A percentile compares a stretch with the other conserved stretches of the same genome.
Conservation (phyloP, 2,888 invertebrate species). For the Pseudanteris insignis region DNA sequence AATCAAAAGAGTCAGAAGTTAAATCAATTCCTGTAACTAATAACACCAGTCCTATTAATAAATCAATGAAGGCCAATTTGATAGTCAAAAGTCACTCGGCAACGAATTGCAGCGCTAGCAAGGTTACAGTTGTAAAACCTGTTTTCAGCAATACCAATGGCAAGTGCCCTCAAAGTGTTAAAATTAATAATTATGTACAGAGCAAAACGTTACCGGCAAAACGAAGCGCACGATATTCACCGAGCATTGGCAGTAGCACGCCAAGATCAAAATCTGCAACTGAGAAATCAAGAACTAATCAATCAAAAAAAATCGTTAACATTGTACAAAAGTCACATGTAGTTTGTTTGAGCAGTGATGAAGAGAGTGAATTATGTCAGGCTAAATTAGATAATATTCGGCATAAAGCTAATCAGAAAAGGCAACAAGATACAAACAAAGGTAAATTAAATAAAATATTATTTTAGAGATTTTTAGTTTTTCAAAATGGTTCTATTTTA, state of each 20-base stretch:
- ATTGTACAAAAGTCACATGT: conserved; percentile 48
- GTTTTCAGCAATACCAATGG: conserved; percentile 52
- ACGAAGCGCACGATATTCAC: conserved; percentile 54
- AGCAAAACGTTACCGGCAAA: conserved; percentile 57
- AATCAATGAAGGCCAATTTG: conserved; percentile 54
- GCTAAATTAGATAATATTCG: conserved; percentile 75
- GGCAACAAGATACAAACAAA: conserved; percentile 60
- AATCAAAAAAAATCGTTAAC: conserved; percentile 45
- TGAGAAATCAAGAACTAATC: conserved; percentile 49
- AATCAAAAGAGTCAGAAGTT: conserved; percentile 55
- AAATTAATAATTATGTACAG: conserved; percentile 63
- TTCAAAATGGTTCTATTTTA: too few species aligned
- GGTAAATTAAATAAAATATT: conserved; percentile 42
- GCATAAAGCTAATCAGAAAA: conserved; percentile 71
- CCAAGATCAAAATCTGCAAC: conserved; percentile 52
- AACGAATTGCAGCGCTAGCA: conserved; percentile 54
- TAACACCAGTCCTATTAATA: conserved; percentile 57
- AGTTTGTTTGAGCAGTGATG: conserved; percentile 66
- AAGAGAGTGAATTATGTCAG: conserved; percentile 75
- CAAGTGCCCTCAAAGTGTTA: conserved; percentile 59
- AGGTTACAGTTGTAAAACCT: conserved; percentile 58
- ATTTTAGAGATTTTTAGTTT: too few species aligned
- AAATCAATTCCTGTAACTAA: conserved; percentile 57
- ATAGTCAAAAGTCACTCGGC: conserved; percentile 58
- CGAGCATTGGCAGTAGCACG: conserved; percentile 55